phyloP scores from a whole-genome alignment of 2,888 invertebrate species.

The Cryptus armator region DNA sequence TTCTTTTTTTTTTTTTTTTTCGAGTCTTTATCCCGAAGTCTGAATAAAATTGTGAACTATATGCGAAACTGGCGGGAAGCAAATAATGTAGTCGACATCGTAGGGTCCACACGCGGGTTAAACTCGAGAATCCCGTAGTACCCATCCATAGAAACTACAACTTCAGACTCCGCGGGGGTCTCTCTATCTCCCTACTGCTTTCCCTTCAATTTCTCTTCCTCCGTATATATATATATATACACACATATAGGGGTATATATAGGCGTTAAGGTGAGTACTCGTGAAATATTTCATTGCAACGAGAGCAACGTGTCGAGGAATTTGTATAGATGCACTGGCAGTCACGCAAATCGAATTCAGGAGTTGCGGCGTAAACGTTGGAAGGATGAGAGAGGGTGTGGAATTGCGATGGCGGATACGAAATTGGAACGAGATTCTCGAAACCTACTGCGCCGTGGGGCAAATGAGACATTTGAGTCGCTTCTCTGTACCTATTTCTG shows the following conservation, averaged over 20 bases:
- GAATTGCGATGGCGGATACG: background rate
- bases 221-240: too few relatives aligned
- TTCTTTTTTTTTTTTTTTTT: too few relatives aligned
- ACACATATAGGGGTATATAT: background rate
- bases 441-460: background rate
- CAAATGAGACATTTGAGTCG: background rate
- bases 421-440: conserved; percentile 12
- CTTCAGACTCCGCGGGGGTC: conserved; percentile 1
- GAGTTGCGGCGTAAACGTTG: conserved; percentile 37
- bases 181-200: background rate
- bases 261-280: background rate
- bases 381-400: background rate
- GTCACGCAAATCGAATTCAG: conserved; percentile 44
- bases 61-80: background rate
- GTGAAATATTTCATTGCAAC: conserved; percentile 46
- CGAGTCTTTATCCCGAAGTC: background rate
- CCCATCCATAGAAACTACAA: conserved; percentile 26
- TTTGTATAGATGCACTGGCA: conserved; percentile 38
- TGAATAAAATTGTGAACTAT: background rate
- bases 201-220: background rate
- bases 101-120: background rate
- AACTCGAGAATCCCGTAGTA: conserved; percentile 17
- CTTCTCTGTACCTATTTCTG: conserved; percentile 6
- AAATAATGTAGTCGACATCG: background rate
- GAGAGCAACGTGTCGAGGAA: conserved; percentile 21